Evolutionary conservation across 2,113 vertebrate species (phyloP), one percentile per base, ranked within the genome.

Genomic region (Spilogale gracilis): DNA sequence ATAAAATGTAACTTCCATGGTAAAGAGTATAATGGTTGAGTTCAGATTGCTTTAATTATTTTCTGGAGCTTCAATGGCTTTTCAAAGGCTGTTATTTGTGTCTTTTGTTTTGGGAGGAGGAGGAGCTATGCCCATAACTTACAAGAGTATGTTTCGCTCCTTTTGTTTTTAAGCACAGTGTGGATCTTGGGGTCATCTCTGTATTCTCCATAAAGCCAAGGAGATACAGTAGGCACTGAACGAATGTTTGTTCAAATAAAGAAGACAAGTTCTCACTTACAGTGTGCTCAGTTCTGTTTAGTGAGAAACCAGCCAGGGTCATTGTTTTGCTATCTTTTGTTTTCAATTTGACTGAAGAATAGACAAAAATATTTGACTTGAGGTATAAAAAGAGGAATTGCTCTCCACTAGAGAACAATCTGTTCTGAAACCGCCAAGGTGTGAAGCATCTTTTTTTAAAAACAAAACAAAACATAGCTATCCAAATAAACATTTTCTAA

Each of bases 331-430:
- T 93, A 78, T 56, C 12, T 83, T 78, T 96, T 91, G 65, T 80
- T 95, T 94, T 98, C 81, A 80, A 10, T 91, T 87, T 96, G 82
- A 94, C 87, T 94, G 56, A 71, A 92, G 60, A 84, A 69, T 38
- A 80, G 48, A 87, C 60, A 88, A n/a, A 69, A 79, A 81, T 69
- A 38, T 73, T 96, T 87, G 82, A 89, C 30, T 56, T 79, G 69
- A 84, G 9, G 27, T 91, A 2, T 93, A 65, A 73, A 94, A 96
- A 88, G 30, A 85, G 61, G 52, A 92, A 83, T 74, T 79, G 32
- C 50, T 95, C 96, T 88, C 71, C 13, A 78, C n/a, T 79, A 61
- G 63, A 67, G 83, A 90, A 56, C 3, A 79, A 14, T 87, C 93
- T 91, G 52, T 94, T 87, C 6, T 94, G 54, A 97, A 92, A 87